phyloP scores from a whole-genome alignment of 2,113 vertebrate species.

The Salvelinus namaycush region DNA sequence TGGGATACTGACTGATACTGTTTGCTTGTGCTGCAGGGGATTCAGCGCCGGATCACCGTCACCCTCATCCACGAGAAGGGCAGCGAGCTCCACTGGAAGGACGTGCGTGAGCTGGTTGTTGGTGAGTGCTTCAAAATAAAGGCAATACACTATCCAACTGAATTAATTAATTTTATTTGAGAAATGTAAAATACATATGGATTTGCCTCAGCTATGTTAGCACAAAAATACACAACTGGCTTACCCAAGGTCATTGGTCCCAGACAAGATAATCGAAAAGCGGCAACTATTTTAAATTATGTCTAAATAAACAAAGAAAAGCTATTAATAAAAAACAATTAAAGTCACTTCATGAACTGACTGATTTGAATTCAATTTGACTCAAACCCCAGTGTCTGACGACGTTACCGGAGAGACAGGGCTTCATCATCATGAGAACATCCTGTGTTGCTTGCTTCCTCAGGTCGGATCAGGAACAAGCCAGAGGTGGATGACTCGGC shows the following conservation, averaged over 20 bases:
- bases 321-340: not conserved
- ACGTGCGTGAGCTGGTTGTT: conserved; percentile 94
- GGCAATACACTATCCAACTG: no score
- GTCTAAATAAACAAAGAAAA: no score
- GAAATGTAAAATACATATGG: no score
- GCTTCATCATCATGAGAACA: not conserved
- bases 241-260: no score
- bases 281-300: no score
- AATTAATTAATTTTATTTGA: no score
- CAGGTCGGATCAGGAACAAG: conserved; percentile 92
- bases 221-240: no score
- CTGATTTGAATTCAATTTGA: not conserved
- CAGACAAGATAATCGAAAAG: no score
- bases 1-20: conserved; percentile 15
- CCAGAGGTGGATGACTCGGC: conserved; percentile 90
- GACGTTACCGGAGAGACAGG: no score
- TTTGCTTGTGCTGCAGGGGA: conserved; percentile 78
- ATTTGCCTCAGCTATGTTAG: no score
- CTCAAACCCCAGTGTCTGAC: no score
- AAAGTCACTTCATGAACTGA: not conserved
- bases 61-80: conserved; percentile 97
- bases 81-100: conserved; percentile 96
- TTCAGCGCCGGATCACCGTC: conserved; percentile 93
- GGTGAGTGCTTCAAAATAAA: conserved; percentile 76
- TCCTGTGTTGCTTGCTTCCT: not conserved